phyloP scores from a whole-genome alignment of 1,140 invertebrate genomes.

The Papilio polyxenes region DNA sequence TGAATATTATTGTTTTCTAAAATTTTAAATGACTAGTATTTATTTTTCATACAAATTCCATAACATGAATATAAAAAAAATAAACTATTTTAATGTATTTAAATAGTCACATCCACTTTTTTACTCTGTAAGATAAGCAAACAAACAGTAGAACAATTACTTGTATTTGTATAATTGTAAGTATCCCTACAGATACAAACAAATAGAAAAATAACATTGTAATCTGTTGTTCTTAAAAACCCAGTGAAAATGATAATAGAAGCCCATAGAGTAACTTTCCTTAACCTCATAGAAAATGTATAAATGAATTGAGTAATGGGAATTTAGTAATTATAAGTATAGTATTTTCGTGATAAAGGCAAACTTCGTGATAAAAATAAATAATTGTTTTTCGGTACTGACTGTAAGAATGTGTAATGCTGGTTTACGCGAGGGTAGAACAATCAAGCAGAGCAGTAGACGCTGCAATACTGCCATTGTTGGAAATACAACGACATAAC shows the following conservation, averaged over 20 bases:
- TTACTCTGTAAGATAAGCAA: conserved; percentile 21
- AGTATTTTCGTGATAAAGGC: conserved; percentile 78
- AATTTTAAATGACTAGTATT: too few species aligned
- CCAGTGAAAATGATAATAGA: neutral
- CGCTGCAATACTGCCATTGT: too few species aligned
- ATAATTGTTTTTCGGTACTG: conserved; percentile 76
- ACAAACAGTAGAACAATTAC: neutral
- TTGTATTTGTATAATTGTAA: neutral
- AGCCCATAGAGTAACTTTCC: neutral
- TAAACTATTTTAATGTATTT: neutral
- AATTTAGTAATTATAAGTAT: conserved; percentile 77
- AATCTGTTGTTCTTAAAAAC: neutral
- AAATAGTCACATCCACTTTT: conserved; percentile 10
- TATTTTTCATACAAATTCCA: too few species aligned
- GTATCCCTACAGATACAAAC: neutral
- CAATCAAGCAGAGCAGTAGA: neutral
- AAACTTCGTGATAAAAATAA: conserved; percentile 71
- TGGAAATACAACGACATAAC: too few species aligned
- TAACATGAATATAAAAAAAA: too few species aligned
- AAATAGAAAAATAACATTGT: neutral
- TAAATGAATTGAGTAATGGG: conserved; percentile 73
- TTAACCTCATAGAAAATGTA: conserved; percentile 36
- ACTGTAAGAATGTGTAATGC: conserved; percentile 69
- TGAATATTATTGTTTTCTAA: too few species aligned
- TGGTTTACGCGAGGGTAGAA: neutral